Evolutionary conservation across 2,888 invertebrate species (phyloP).

Genomic region (Pristionchus mayeri): DNA sequence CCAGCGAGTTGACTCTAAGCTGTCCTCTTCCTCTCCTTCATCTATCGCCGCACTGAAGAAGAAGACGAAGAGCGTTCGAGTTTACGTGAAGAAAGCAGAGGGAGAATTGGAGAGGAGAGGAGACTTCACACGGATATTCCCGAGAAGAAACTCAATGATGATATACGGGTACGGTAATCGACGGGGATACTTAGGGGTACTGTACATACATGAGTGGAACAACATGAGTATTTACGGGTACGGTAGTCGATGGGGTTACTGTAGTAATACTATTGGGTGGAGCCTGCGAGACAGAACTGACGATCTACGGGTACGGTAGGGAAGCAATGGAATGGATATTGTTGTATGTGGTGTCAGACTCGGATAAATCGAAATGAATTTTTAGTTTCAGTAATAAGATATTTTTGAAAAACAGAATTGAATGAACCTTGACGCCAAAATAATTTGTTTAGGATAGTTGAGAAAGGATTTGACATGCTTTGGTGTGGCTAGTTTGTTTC

Average conservation of each 20-base stretch:
- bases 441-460: neutral
- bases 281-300: too few relatives aligned
- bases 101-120: conserved; percentile 64
- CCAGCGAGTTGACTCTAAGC: neutral
- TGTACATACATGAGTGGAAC: too few relatives aligned
- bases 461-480: neutral
- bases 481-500: neutral
- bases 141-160: conserved; percentile 62
- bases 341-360: neutral
- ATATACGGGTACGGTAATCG: conserved; percentile 64
- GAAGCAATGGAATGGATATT: neutral
- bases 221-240: too few relatives aligned
- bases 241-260: too few relatives aligned
- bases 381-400: too few relatives aligned
- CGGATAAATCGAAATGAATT: too few relatives aligned
- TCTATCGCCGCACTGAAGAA: too few relatives aligned
- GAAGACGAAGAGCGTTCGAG: neutral
- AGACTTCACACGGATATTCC: conserved; percentile 72
- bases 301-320: neutral
- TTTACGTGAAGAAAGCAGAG: neutral
- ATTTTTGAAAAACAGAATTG: too few relatives aligned
- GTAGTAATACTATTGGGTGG: too few relatives aligned
- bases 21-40: conserved; percentile 26
- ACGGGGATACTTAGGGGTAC: too few relatives aligned
- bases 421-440: neutral